Evolutionary conservation across 2,888 invertebrate genomes (phyloP).

Genomic region (Prostheceraeus crozeri): DNA sequence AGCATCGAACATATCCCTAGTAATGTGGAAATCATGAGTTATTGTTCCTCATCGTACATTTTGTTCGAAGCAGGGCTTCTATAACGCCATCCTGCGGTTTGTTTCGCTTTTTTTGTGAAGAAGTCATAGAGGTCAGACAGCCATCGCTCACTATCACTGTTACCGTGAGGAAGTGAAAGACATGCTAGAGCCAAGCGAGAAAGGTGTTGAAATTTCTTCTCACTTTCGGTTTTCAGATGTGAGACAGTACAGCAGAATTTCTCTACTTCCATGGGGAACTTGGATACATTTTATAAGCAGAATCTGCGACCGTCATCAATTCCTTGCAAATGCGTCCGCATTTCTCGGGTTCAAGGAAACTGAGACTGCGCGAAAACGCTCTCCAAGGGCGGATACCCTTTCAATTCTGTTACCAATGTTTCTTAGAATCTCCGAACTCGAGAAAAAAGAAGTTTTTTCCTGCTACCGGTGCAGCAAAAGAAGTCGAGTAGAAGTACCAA

Average conservation of each 20-base stretch:
- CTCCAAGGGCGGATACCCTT: conserved; percentile 19
- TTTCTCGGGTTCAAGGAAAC: too few relatives aligned
- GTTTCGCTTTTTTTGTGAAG: conserved; percentile 28
- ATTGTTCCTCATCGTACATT: too few relatives aligned
- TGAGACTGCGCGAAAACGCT: too few relatives aligned
- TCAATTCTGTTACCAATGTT: conserved; percentile 9
- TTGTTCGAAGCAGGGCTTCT: too few relatives aligned
- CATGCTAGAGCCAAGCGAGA: conserved; percentile 28
- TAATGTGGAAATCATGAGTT: too few relatives aligned
- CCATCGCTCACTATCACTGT: conserved; percentile 29
- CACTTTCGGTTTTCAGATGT: background rate
- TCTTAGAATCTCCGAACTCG: background rate
- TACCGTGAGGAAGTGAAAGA: conserved; percentile 27
- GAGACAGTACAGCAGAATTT: background rate
- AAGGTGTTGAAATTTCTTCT: conserved; percentile 22
- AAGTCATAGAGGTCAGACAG: conserved; percentile 25
- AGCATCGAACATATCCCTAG: too few relatives aligned
- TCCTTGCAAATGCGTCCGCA: too few relatives aligned
- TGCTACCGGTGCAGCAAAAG: too few relatives aligned
- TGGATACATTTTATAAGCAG: background rate
- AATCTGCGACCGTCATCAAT: background rate
- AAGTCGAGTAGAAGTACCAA: conserved; percentile 18
- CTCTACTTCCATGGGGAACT: background rate
- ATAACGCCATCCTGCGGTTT: too few relatives aligned
- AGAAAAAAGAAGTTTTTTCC: conserved; percentile 5